Evolutionary conservation across 1,140 invertebrate genomes (phyloP).

Genomic region (Neodiprion lecontei): DNA sequence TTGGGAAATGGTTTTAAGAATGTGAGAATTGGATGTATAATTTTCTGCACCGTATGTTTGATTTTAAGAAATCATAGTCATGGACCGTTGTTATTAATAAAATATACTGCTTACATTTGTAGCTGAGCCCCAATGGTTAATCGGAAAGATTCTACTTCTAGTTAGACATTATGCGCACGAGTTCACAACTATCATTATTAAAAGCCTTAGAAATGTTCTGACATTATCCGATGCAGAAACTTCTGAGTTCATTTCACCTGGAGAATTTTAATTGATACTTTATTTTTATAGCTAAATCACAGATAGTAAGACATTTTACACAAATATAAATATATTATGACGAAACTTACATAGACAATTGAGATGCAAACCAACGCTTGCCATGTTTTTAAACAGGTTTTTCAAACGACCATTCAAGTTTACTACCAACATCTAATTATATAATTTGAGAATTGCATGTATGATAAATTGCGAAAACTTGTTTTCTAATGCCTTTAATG

Average conservation of each 20-base stretch:
- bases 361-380: not conserved
- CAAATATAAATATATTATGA: not conserved
- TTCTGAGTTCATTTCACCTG: not conserved
- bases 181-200: not conserved
- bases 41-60: not conserved
- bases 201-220: not conserved
- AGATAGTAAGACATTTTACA: conserved; percentile 1
- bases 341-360: not conserved
- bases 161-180: not conserved
- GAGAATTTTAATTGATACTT: not conserved
- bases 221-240: not conserved
- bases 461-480: not conserved
- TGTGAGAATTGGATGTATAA: not conserved
- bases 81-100: not conserved
- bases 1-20: not conserved
- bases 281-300: conserved; percentile 6
- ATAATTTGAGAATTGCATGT: not conserved
- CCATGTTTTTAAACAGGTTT: not conserved
- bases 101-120: not conserved
- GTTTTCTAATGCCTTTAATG: too few relatives aligned
- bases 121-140: not conserved
- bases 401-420: not conserved
- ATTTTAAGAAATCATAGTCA: not conserved
- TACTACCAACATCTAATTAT: not conserved
- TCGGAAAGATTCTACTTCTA: not conserved